Evolutionary conservation across 2,113 vertebrate species (phyloP).

Genomic region (Monopterus albus): DNA sequence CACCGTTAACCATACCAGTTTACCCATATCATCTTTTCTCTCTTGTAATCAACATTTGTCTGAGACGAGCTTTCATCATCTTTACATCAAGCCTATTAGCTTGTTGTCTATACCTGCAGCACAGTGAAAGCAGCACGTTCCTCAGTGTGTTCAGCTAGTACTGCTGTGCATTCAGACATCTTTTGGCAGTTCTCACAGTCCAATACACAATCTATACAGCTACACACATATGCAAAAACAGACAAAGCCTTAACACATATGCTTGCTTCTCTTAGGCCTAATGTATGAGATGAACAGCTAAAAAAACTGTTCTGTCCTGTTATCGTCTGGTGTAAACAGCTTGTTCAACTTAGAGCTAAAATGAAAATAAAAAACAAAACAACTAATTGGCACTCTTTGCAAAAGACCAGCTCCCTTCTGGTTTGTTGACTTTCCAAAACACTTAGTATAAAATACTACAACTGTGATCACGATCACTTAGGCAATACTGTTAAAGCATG

Average conservation of each 20-base stretch:
- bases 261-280: not conserved
- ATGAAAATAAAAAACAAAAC: not conserved
- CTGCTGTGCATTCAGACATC: not conserved
- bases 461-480: not conserved
- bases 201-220: slow-evolving; percentile 4
- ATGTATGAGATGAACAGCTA: not conserved
- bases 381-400: slow-evolving; percentile 28
- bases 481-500: slow-evolving; percentile 44
- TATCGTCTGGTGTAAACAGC: not conserved
- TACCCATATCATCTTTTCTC: not conserved
- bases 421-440: slow-evolving; percentile 29
- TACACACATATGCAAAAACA: not conserved
- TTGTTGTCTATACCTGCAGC: not conserved
- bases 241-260: not conserved
- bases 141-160: not conserved
- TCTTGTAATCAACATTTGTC: not conserved
- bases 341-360: not conserved
- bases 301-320: not conserved
- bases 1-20: not conserved
- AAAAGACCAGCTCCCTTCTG: not conserved
- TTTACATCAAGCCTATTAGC: not conserved
- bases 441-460: slow-evolving; percentile 46
- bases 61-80: slow-evolving; percentile 11
- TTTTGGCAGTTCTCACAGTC: slow-evolving; percentile 1
- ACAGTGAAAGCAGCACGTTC: not conserved